Evolutionary conservation across 1,140 invertebrate species (phyloP), one percentile per base, ranked within the genome.

Genomic region (Saccostrea echinata): DNA sequence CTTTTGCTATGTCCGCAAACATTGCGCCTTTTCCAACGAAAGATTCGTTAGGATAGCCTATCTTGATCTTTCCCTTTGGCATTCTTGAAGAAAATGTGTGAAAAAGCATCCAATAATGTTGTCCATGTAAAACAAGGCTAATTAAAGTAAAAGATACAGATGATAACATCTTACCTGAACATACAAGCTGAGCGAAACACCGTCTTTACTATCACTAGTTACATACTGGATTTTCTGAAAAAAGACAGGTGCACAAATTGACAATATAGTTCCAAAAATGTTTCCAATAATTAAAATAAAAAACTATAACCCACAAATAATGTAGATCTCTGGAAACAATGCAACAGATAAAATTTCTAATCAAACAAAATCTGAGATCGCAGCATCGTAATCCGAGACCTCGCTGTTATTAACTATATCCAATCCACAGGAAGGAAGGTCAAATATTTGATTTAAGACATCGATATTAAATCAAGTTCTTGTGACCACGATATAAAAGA

Each of bases 11-110:
- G 24, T 83, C 43, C 21, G 81, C 35, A 52, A 83, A 83, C 35
- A 83, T 35, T 21, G 81, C 30, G 43, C 81, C 81, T 33, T 83
- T 83, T 21, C 81, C 81, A 9, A 83, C 81, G 18, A 52, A 53
- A 53, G 81, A 83, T 52, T 83, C 81, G 11, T 83, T 83, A 18
- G 35, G 81, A 35, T 83, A 83, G 11, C 51, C 51, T n/a, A 83
- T 53, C n/a, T n/a, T n/a, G 12, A 83, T 9, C 43, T 51, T 83
- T 83, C 81, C 81, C 24, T 83, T 83, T 18, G 68, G 27, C 68
- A 76, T 76, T 9, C 68, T 76, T 16, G 4, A 21, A 61, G 21
- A n/a, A 61, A 61, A n/a, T 6, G n/a, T 61, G 16, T 18, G 4
- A 18, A 61, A 61, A 21, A 21, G 3, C 21, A 2, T 57, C 2